Evolutionary conservation across 2,797 vertebrate genomes (phyloP), one percentile per base, ranked within the genome.

Genomic region (Gobionotothen gibberifrons): DNA sequence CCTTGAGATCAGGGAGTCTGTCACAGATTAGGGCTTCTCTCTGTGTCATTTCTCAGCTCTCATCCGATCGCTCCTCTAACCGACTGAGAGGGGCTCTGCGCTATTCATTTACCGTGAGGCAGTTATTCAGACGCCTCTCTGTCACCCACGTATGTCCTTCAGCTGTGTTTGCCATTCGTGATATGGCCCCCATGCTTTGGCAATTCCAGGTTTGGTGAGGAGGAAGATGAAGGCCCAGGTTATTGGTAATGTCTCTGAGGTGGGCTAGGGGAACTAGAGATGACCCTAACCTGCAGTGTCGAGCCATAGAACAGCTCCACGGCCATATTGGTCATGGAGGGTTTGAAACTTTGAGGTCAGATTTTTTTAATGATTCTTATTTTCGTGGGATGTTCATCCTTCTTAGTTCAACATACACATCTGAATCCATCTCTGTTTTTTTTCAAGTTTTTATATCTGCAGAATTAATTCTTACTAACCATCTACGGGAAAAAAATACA

Each of bases 31-130:
- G 56, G 15, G 66, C 73, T 22, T 75, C 81, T 48, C 69, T 2
- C 14, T 10, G 62, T 69, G 79, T 87, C 84, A 87, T 90, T 83
- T 85, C 85, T 92, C 89, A 85, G 68, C 76, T 5, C 81, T 85
- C 77, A 63, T 79, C 71, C 29, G 69, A 84, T 85, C 44, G 3
- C 75, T 74, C 56, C 16, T n/a, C 76, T 68, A 63, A 42, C 69
- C 5, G 46, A 75, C 77, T 74, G 48, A 21, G 55, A 69, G 56
- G 3, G 15, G 48, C 72, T 48, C 53, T 3, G 0, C 62, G 83
- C 65, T 63, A 69, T 85, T 86, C 71, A 87, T 83, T 85, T 69
- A 74, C 76, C 42, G 26, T 0, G 12, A 75, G 74, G 75, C 79
- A 62, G 62, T 85, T 46, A 82, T 82, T 86, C 78, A 78, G 43